Evolutionary conservation across 2,888 invertebrate genomes (phyloP), one percentile per base, ranked within the genome.

Genomic region (Drosophila demipolita): DNA sequence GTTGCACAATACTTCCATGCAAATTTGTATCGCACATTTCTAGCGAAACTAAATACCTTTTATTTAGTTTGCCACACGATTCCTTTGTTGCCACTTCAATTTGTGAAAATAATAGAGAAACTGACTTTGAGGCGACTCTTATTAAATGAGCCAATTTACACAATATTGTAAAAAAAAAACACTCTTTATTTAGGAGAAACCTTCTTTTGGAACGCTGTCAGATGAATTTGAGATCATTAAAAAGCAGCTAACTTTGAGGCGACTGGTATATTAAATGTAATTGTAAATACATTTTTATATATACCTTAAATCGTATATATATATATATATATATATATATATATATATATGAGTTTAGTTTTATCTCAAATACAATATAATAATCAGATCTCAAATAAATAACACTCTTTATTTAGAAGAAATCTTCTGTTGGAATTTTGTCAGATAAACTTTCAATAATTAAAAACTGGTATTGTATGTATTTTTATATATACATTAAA

Each of bases 1-100:
- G 64, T 59, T 70, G 55, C 73, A 50, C 66, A 68, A 78, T 69
- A 75, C 78, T 86, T 80, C 80, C 69, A 73, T 83, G 67, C 61
- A 70, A 69, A 75, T 73, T 73, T 52, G 7, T n/a, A 53, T 45
- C 68, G 23, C 55, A 66, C 57, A 58, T 52, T 42, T 49, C 11
- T 9, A 53, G 2, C n/a, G 8, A 9, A 11, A 8, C 15, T 20
- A 53, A 57, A 32, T 9, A 6, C 26, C 42, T 26, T 23, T 15
- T 35, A 9, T 1, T 15, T 65, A n/a, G n/a, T 26, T 45, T 29
- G 29, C 29, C 29, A 5, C 29, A 29, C 29, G 29, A 29, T 12
- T 23, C 32, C 3, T 54, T 36, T 38, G 29, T n/a, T 52, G 33
- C 48, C 8, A 4, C 4, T 26, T 26, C 15, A 17, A 26, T 26